Evolutionary conservation across 2,113 vertebrate genomes (phyloP).

Genomic region (Meriones unguiculatus): DNA sequence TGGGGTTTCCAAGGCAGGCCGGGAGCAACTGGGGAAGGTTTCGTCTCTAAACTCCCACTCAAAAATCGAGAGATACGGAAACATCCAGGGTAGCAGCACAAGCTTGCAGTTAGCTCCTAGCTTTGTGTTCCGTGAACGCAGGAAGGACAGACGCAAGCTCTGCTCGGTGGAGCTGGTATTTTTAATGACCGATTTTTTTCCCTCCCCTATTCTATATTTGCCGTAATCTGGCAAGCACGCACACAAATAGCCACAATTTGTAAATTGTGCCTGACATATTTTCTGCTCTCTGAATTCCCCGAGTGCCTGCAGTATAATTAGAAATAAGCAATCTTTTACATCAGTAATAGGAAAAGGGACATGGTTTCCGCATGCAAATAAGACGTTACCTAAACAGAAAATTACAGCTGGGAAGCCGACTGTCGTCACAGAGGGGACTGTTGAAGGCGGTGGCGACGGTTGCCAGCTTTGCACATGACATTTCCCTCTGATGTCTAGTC

Average conservation of each 20-base stretch:
- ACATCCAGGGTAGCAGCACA: background rate
- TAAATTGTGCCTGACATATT: conserved; percentile 35
- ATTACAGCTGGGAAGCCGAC: background rate
- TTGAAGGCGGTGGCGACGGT: fast-evolving
- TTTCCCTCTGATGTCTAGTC: background rate
- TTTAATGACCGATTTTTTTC: conserved; percentile 21
- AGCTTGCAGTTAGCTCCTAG: background rate
- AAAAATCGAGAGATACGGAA: background rate
- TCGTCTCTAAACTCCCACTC: conserved; percentile 43
- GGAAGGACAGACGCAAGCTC: background rate
- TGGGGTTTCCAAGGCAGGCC: background rate
- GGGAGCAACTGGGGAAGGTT: background rate
- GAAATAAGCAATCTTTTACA: conserved; percentile 62
- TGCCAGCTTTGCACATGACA: background rate
- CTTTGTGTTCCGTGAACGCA: background rate
- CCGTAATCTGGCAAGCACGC: background rate
- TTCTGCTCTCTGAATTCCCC: conserved; percentile 59
- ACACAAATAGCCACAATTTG: conserved; percentile 48
- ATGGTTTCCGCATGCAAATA: background rate
- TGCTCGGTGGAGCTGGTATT: background rate
- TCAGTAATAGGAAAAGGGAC: background rate
- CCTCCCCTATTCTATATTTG: conserved; percentile 9
- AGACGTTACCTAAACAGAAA: conserved; percentile 24
- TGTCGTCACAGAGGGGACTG: background rate
- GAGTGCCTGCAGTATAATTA: conserved; percentile 24